Base-by-base conservation (phyloP, 2,888 invertebrate genomes). In the Andrena flavipes region DNA sequence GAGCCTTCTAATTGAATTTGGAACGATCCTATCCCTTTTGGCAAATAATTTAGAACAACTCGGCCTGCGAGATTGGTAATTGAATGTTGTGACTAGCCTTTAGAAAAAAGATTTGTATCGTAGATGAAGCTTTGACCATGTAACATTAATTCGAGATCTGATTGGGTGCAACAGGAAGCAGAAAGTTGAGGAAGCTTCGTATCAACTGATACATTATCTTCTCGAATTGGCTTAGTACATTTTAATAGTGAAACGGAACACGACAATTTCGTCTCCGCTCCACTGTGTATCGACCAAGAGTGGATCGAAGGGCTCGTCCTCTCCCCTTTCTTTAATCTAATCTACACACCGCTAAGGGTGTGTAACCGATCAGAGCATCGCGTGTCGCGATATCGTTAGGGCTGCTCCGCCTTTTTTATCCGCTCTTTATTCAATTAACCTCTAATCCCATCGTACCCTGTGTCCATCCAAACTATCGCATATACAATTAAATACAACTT, bases 371-470 rank as follows among this genome's bases (percentile, higher is more conserved):
- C 83, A 63, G 70, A 23, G 56, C 7, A 48, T 86, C 72, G 87
- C 84, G 80, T 81, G 87, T 76, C 82, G 54, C 60, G 65, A 60
- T 16, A 84, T 82, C 78, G 77, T 87, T 83, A 74, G 42, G 62
- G 54, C 51, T 51, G 64, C 76, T 68, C 69, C 78, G 29, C 76
- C 62, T 70, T 83, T 75, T 74, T 26, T 13, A 35, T 65, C 48
- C 33, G 33, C 13, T 51, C 69, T 10, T 87, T 77, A 80, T 85
- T 83, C 80, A 78, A 84, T 87, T 82, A 87, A 76, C 26, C 20
- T 51, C 20, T 23, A 76, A n/a, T n/a, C 26, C 51, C 65, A 10
- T 33, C 42, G 42, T 42, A 16, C 42, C 42, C 4, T 42, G 42
- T 42, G 42, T 54, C 54, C 54, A 56, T 13, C 26, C 10, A 26